A percentile compares a stretch with the other conserved stretches of the same genome.
Evolutionary conservation across 2,113 vertebrate genomes (phyloP).

Genomic region (Agapornis roseicollis): DNA sequence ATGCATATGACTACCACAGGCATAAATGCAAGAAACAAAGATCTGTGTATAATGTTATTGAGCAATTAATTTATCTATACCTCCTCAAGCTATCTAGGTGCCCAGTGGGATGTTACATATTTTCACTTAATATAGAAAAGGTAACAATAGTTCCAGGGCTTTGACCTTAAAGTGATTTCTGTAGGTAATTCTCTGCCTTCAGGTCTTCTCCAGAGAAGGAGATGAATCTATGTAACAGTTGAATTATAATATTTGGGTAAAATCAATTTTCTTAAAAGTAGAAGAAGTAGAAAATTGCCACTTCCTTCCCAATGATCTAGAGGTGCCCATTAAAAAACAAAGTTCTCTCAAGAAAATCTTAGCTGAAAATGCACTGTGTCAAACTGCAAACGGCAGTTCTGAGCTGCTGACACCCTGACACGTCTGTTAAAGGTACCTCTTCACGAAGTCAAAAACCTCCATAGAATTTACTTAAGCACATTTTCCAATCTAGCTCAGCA

Average conservation of each 20-base stretch:
- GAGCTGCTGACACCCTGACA: neutral
- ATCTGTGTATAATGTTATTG: neutral
- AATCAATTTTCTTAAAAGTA: neutral
- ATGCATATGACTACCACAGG: neutral
- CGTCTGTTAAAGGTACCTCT: neutral
- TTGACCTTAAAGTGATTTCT: constrained; percentile 48
- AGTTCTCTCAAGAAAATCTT: neutral
- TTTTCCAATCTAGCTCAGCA: neutral
- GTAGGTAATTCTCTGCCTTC: constrained; percentile 33
- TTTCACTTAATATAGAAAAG: constrained; percentile 30
- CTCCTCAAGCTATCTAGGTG: constrained; percentile 9
- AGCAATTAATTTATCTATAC: constrained; percentile 26
- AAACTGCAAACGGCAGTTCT: constrained; percentile 5
- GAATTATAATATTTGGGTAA: neutral
- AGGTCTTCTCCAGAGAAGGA: constrained; percentile 15
- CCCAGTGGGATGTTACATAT: neutral
- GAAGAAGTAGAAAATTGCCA: neutral
- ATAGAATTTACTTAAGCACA: neutral
- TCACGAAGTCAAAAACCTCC: neutral
- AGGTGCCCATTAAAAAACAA: neutral
- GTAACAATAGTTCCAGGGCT: neutral
- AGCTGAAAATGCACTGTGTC: neutral
- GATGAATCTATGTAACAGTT: neutral
- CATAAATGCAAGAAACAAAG: neutral
- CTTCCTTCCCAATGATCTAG: constrained; percentile 4